Evolutionary conservation across 1,140 invertebrate species (phyloP).

Genomic region (Pemphigus obesinymphae): DNA sequence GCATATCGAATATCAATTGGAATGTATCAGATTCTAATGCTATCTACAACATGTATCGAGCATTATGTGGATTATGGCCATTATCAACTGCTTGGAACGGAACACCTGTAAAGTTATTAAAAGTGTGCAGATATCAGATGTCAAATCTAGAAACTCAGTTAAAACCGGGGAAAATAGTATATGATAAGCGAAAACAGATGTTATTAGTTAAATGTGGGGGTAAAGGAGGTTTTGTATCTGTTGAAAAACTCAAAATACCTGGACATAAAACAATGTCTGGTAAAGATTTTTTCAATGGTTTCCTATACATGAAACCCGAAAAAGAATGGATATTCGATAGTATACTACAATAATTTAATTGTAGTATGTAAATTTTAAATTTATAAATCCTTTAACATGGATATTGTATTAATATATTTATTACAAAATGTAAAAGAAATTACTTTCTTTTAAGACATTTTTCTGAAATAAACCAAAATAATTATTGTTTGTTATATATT

Average conservation of each 20-base stretch:
- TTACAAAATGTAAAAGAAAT: not conserved
- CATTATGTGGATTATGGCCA: conserved; percentile 60
- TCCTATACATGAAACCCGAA: conserved; percentile 44
- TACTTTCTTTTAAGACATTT: too few relatives aligned
- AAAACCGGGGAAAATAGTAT: conserved; percentile 30
- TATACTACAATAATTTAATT: not conserved
- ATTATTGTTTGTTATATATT: not conserved
- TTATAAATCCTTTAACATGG: not conserved
- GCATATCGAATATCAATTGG: conserved; percentile 62
- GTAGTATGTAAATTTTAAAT: not conserved
- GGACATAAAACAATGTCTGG: conserved; percentile 45
- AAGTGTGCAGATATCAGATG: not conserved
- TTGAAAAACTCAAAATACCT: conserved; percentile 42
- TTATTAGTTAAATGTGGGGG: conserved; percentile 44
- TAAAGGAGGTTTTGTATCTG: conserved; percentile 44
- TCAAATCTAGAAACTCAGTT: not conserved
- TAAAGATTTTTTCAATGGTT: conserved; percentile 49
- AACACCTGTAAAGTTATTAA: conserved; percentile 15
- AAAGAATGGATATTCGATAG: conserved; percentile 7
- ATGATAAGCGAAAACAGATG: conserved; percentile 43
- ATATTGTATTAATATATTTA: not conserved
- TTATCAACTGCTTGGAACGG: conserved; percentile 55
- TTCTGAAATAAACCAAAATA: not conserved
- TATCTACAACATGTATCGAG: conserved; percentile 64
- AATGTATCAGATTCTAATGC: conserved; percentile 56